A percentile compares a stretch with the other conserved stretches of the same genome.
phyloP scores from a whole-genome alignment of 53 echinoderm and acorn worm species.

The Holothuria leucospilota region DNA sequence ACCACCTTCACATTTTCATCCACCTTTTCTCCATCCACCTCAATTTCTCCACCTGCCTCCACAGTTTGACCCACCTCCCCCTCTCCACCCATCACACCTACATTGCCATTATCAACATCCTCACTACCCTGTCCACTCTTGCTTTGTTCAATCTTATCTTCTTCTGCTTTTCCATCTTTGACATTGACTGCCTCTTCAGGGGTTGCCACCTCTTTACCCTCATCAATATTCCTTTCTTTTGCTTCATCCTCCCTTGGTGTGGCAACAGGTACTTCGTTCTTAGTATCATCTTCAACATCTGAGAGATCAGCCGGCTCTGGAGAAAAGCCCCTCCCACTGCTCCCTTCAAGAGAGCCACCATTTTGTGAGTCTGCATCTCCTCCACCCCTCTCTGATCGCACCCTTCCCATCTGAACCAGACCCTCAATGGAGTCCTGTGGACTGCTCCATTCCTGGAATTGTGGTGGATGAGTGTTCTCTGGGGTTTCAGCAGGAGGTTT shows the following conservation, averaged over 20 bases:
- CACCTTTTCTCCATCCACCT: not conserved
- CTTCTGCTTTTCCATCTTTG: not conserved
- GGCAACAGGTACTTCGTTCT: not conserved
- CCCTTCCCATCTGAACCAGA: conserved; percentile 40
- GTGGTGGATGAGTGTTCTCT: not conserved
- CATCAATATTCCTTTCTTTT: not conserved
- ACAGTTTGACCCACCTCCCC: not conserved
- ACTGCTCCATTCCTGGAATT: not conserved
- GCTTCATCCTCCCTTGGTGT: conserved; percentile 26
- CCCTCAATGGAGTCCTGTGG: conserved; percentile 28
- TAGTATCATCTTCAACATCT: not conserved
- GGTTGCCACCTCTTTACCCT: not conserved
- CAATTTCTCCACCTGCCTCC: too few relatives aligned
- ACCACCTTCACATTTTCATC: too few relatives aligned
- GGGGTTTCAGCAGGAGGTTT: not conserved
- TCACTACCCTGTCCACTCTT: not conserved
- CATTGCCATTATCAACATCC: not conserved
- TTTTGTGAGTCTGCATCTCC: conserved; percentile 27
- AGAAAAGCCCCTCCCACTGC: conserved; percentile 31
- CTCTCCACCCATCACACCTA: too few relatives aligned
- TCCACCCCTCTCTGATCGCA: conserved; percentile 13
- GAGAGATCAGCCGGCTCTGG: conserved; percentile 43
- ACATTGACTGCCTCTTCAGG: not conserved
- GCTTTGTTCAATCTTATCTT: not conserved
- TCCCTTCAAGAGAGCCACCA: not conserved